Conservation (phyloP, 2,113 vertebrate species). For the Formicarius rufipectus region DNA sequence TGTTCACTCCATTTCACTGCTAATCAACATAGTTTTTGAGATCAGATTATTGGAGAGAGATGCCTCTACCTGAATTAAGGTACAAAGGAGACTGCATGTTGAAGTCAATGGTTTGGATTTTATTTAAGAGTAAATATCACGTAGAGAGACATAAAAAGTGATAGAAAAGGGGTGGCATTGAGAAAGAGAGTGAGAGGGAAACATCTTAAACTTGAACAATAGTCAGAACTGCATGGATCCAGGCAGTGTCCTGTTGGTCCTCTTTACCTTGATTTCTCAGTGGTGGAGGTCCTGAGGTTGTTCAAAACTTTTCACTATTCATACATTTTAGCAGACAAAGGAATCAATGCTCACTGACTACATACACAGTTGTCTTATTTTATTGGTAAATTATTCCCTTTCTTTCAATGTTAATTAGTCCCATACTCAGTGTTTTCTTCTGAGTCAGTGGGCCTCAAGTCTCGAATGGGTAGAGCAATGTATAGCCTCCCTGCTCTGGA, state of each 20-base stretch:
- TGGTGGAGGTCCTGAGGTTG: fast-evolving
- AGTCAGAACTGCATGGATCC: not conserved
- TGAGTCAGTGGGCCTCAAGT: not conserved
- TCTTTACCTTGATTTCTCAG: not conserved
- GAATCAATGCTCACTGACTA: not conserved
- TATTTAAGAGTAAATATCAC: not conserved
- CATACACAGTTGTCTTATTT: not conserved
- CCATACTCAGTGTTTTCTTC: not conserved
- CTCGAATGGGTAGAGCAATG: not conserved
- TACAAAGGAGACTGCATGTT: not conserved
- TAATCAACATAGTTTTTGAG: not conserved
- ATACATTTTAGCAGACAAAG: not conserved
- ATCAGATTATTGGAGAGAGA: not conserved
- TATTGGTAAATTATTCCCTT: not conserved
- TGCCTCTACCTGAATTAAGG: not conserved
- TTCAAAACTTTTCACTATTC: not conserved
- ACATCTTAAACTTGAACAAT: not conserved
- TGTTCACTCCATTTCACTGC: not conserved
- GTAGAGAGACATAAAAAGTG: not conserved
- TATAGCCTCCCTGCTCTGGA: fast-evolving
- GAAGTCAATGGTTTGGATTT: not conserved
- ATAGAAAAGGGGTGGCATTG: too few species aligned
- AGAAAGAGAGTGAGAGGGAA: too few species aligned
- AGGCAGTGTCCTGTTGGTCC: not conserved
- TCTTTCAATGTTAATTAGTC: not conserved